Conservation (phyloP, 2,888 invertebrate genomes). For the Holacanthella duospinosa region DNA sequence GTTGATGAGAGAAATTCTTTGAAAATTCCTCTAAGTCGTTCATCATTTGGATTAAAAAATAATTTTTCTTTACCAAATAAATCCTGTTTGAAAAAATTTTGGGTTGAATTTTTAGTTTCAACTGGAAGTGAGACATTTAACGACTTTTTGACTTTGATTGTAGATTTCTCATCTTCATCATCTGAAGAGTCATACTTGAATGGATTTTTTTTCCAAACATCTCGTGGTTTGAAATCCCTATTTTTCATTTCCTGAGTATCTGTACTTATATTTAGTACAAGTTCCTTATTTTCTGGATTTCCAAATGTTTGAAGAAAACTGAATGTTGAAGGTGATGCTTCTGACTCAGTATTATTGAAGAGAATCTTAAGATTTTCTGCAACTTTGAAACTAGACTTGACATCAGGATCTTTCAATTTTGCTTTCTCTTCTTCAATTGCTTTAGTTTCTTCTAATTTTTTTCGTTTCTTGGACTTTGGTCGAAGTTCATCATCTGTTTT, state of each 20-base stretch:
- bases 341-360: conserved; percentile 13
- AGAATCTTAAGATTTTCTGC: conserved; percentile 29
- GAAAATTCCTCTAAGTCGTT: conserved; percentile 23
- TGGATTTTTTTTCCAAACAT: conserved; percentile 32
- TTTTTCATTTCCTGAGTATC: background rate
- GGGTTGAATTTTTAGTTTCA: background rate
- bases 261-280: background rate
- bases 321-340: conserved; percentile 13
- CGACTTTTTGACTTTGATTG: conserved; percentile 1
- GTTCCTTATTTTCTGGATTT: background rate
- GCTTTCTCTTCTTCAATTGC: background rate
- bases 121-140: no score
- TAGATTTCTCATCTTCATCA: conserved; percentile 23
- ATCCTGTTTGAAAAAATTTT: background rate
- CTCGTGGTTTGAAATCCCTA: background rate
- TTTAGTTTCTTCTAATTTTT: conserved; percentile 5
- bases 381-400: conserved; percentile 24
- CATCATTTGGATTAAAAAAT: conserved; percentile 28
- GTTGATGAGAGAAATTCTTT: conserved; percentile 23
- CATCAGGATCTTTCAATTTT: background rate
- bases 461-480: background rate
- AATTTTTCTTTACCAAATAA: conserved; percentile 18
- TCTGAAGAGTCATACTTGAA: conserved; percentile 36
- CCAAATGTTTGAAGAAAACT: conserved; percentile 31
- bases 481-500: background rate